phyloP scores from a whole-genome alignment of 1,140 invertebrate species.

The Idris sp. region DNA sequence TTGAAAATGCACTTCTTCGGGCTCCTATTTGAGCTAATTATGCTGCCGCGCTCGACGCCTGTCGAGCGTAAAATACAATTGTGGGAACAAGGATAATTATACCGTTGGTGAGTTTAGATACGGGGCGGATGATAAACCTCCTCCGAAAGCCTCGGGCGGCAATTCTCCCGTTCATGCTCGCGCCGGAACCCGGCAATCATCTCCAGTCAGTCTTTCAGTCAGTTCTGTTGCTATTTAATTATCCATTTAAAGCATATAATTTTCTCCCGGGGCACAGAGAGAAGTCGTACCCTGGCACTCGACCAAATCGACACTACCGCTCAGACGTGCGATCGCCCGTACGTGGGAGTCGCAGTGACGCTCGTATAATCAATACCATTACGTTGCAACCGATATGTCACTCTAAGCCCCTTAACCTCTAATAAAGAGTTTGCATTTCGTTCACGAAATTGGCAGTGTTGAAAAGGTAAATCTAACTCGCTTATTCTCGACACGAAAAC shows the following conservation, averaged over 20 bases:
- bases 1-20: slow-evolving; percentile 56
- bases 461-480: slow-evolving; percentile 4
- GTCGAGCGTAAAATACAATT: slow-evolving; percentile 64
- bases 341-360: slow-evolving; percentile 59
- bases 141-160: slow-evolving; percentile 73
- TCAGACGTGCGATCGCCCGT: slow-evolving; percentile 43
- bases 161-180: slow-evolving; percentile 76
- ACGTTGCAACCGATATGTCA: slow-evolving; percentile 37
- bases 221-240: slow-evolving; percentile 79
- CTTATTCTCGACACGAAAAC: slow-evolving; percentile 27
- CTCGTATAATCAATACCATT: slow-evolving; percentile 47
- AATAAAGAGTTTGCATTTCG: slow-evolving; percentile 29
- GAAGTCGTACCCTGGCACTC: slow-evolving; percentile 64
- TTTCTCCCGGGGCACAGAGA: slow-evolving; percentile 70
- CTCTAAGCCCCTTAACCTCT: slow-evolving; percentile 28
- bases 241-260: slow-evolving; percentile 79
- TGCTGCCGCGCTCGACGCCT: slow-evolving; percentile 66
- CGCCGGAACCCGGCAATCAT: slow-evolving; percentile 79
- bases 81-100: slow-evolving; percentile 78
- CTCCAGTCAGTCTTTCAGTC: slow-evolving; percentile 79
- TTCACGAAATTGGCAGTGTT: slow-evolving; percentile 19
- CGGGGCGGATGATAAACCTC: slow-evolving; percentile 72
- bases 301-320: slow-evolving; percentile 60
- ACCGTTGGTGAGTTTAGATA: slow-evolving; percentile 76
- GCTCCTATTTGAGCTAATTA: slow-evolving; percentile 53